These are phyloP conservation scores for Heteronetta atricapilla DNA, from an alignment of 2,113 vertebrate species.

Conservation along the genomic window DNA sequence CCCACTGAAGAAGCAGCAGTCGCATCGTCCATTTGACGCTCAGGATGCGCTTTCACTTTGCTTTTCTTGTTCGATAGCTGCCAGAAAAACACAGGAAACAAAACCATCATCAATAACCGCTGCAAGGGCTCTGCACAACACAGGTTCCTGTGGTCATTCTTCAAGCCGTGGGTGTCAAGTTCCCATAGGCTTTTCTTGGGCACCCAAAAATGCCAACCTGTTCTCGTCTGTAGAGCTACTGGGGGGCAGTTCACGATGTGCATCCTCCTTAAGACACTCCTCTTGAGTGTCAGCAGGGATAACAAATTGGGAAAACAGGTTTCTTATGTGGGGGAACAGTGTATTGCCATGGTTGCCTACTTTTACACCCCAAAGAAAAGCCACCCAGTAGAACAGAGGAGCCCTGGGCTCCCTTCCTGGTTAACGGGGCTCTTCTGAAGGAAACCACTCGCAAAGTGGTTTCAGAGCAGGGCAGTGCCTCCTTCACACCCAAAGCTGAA, in stretches of 20 bases:
- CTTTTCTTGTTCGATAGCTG: slow-evolving; percentile 76
- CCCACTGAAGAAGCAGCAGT: slow-evolving; percentile 70
- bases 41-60: slow-evolving; percentile 69
- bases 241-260: neutral
- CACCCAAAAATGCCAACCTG: neutral
- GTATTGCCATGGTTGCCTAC: accelerated
- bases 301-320: accelerated
- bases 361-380: neutral
- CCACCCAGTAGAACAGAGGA: neutral
- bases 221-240: neutral
- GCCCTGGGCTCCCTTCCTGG: neutral
- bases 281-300: neutral
- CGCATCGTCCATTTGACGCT: slow-evolving; percentile 24
- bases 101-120: neutral
- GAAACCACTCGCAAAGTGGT: neutral
- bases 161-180: neutral
- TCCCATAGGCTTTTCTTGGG: neutral
- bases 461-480: neutral
- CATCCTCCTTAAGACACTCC: neutral
- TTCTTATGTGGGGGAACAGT: neutral
- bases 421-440: neutral
- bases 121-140: neutral
- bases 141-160: neutral
- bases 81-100: slow-evolving; percentile 40
- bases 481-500: neutral